phyloP scores from a whole-genome alignment of 2,888 invertebrate genomes.

The Phorcus lineatus region DNA sequence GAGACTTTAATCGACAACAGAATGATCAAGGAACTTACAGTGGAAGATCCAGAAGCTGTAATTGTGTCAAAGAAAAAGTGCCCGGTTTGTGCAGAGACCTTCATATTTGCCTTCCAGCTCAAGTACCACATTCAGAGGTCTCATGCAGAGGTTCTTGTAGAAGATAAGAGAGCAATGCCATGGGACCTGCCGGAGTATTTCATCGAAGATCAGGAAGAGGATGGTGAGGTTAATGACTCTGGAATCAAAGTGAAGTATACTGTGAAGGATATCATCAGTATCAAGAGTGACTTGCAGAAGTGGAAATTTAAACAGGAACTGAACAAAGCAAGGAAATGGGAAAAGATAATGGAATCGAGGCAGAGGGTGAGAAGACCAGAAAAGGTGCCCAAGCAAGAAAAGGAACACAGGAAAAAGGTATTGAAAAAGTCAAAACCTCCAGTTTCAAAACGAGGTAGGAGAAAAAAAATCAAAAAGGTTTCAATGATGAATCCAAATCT shows the following conservation, averaged over 20 bases:
- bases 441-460: too few species aligned
- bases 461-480: too few species aligned
- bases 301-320: background rate
- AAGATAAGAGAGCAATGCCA: background rate
- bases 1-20: background rate
- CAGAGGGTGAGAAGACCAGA: background rate
- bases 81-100: background rate
- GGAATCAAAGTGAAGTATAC: background rate
- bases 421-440: too few species aligned
- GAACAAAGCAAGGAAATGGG: background rate
- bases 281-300: background rate
- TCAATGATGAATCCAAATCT: too few species aligned
- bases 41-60: background rate
- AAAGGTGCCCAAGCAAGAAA: background rate
- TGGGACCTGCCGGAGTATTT: too few species aligned
- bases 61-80: background rate
- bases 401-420: background rate
- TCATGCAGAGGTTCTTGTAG: background rate
- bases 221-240: background rate
- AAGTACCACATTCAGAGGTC: constrained; percentile 19
- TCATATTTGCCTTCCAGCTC: background rate
- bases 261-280: background rate
- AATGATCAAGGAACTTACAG: background rate
- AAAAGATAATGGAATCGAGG: background rate
- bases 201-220: background rate